A percentile compares a stretch with the other conserved stretches of the same genome.
Conservation (phyloP, 2,113 vertebrate genomes). For the Motacilla tschutschensis region DNA sequence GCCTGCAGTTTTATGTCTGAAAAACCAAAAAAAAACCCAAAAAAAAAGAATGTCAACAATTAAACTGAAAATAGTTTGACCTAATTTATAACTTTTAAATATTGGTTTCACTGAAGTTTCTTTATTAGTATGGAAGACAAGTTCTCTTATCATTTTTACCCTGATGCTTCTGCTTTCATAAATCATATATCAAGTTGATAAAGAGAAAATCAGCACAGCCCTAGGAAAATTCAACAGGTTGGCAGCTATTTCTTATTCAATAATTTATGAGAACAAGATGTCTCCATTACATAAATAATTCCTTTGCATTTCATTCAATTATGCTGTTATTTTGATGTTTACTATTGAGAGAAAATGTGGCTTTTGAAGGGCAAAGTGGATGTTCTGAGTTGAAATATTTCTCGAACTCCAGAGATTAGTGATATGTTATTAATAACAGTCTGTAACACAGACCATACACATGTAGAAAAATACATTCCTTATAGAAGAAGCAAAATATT, state of each 20-base stretch:
- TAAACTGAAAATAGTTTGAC: neutral
- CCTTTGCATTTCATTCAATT: conserved; percentile 65
- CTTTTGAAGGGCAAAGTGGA: conserved; percentile 36
- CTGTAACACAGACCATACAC: neutral
- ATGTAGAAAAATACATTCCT: neutral
- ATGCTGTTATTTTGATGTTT: conserved; percentile 54
- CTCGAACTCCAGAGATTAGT: neutral
- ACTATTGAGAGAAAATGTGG: conserved; percentile 6
- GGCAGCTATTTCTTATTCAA: conserved; percentile 55
- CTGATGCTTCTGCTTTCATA: conserved; percentile 57
- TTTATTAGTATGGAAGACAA: conserved; percentile 33
- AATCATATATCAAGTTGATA: conserved; percentile 68
- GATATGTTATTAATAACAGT: neutral
- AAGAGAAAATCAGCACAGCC: conserved; percentile 54
- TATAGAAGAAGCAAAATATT: neutral
- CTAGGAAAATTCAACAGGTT: conserved; percentile 62
- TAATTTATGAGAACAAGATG: conserved; percentile 69
- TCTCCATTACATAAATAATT: conserved; percentile 73
- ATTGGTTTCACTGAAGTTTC: neutral
- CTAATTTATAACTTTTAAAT: conserved; percentile 32
- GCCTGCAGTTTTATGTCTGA: neutral
- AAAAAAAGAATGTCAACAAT: neutral
- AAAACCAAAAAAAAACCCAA: neutral
- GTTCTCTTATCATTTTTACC: conserved; percentile 53
- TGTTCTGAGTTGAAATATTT: neutral